Evolutionary conservation across 2,113 vertebrate genomes (phyloP).

Genomic region (Menidia beryllina): DNA sequence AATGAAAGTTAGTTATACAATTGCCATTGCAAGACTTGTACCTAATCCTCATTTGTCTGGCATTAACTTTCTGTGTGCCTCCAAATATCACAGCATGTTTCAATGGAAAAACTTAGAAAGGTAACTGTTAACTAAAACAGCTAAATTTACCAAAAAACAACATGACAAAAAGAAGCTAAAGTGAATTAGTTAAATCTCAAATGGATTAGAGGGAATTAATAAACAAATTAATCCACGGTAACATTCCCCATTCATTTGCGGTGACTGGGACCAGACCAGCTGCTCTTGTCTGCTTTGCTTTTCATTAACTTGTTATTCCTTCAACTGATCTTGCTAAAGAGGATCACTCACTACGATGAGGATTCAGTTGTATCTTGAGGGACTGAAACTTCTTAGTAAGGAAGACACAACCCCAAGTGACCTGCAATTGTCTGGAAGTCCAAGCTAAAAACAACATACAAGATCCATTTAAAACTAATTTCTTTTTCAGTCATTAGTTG

Average conservation of each 20-base stretch:
- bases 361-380: slow-evolving; percentile 7
- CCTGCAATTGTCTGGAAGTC: not conserved
- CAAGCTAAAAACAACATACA: not conserved
- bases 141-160: not conserved
- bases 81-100: not conserved
- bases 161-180: slow-evolving; percentile 3
- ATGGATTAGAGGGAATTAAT: not conserved
- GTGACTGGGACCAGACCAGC: slow-evolving; percentile 7
- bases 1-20: not conserved
- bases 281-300: slow-evolving; percentile 6
- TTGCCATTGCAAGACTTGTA: not conserved
- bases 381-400: slow-evolving; percentile 10
- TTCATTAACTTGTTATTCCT: slow-evolving; percentile 41
- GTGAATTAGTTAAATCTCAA: not conserved
- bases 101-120: not conserved
- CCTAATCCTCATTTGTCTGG: not conserved
- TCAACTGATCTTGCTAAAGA: slow-evolving; percentile 29
- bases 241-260: not conserved
- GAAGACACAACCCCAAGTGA: slow-evolving; percentile 24
- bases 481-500: too few species aligned
- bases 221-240: slow-evolving; percentile 1
- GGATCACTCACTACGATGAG: slow-evolving; percentile 20
- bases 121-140: not conserved
- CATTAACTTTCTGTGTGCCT: not conserved
- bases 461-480: not conserved